phyloP scores from a whole-genome alignment of 2,797 vertebrate species.

The Pantherophis vulpinus region DNA sequence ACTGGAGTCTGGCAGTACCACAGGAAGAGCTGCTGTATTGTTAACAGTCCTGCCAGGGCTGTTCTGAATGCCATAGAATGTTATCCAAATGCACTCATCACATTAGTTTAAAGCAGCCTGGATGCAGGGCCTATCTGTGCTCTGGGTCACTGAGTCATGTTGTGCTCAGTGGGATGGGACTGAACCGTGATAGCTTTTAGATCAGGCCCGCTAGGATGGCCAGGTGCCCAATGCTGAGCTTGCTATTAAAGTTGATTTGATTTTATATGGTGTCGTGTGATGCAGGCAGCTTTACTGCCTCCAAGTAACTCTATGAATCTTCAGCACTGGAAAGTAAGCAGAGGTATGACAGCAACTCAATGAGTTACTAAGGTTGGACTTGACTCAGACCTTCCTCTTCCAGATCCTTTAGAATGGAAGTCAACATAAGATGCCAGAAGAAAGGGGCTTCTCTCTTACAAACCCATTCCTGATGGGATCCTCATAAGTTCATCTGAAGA shows the following conservation, averaged over 20 bases:
- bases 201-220: neutral
- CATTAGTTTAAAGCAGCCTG: neutral
- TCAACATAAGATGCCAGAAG: neutral
- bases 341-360: neutral
- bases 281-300: neutral
- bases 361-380: neutral
- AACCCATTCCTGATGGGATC: neutral
- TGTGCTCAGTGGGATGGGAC: neutral
- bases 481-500: neutral
- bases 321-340: neutral
- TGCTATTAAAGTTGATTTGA: constrained; percentile 63
- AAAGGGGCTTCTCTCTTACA: neutral
- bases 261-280: constrained; percentile 39
- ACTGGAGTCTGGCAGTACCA: neutral
- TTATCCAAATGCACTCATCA: neutral
- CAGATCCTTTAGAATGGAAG: neutral
- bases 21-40: neutral
- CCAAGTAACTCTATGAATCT: neutral
- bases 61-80: neutral
- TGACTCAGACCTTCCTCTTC: neutral
- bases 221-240: constrained; percentile 52
- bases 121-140: neutral
- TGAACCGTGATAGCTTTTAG: neutral
- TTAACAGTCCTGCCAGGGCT: neutral
- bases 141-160: neutral